Conservation (phyloP, 2,888 invertebrate genomes). For the Campoletis raptor region DNA sequence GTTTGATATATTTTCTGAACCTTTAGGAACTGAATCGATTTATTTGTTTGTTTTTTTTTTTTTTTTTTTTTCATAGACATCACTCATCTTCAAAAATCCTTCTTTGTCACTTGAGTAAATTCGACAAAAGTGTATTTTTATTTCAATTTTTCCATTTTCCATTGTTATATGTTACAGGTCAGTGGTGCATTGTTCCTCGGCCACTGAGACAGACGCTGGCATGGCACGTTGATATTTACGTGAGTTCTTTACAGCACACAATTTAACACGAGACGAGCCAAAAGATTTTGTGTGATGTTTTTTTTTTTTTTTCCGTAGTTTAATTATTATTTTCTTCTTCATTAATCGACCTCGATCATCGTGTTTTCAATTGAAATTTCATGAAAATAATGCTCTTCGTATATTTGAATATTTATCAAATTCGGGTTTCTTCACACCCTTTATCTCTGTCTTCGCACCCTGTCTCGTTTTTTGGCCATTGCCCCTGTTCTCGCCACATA, state of each 20-base stretch:
- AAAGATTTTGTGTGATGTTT: background rate
- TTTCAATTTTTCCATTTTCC: slow-evolving; percentile 50
- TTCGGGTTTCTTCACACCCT: slow-evolving; percentile 31
- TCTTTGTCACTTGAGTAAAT: background rate
- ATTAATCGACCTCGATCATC: background rate
- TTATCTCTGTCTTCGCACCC: slow-evolving; percentile 52
- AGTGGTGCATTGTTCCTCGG: slow-evolving; percentile 81
- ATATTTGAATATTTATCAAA: background rate
- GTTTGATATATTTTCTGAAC: background rate
- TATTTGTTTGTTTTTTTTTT: too few relatives aligned
- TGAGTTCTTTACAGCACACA: slow-evolving; percentile 75
- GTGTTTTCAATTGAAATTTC: background rate
- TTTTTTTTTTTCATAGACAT: background rate
- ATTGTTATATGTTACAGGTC: slow-evolving; percentile 78
- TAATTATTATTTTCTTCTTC: background rate
- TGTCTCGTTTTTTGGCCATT: slow-evolving; percentile 55
- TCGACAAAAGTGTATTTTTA: background rate
- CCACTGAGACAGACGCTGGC: slow-evolving; percentile 78
- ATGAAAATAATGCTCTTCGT: background rate
- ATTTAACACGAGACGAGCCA: slow-evolving; percentile 21
- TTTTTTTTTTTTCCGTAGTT: background rate
- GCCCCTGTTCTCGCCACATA: slow-evolving; percentile 35
- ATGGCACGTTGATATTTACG: slow-evolving; percentile 78
- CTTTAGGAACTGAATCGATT: background rate
- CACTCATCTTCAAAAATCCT: background rate